phyloP scores from a whole-genome alignment of 2,797 vertebrate genomes.

The Lagorchestes hirsutus region DNA sequence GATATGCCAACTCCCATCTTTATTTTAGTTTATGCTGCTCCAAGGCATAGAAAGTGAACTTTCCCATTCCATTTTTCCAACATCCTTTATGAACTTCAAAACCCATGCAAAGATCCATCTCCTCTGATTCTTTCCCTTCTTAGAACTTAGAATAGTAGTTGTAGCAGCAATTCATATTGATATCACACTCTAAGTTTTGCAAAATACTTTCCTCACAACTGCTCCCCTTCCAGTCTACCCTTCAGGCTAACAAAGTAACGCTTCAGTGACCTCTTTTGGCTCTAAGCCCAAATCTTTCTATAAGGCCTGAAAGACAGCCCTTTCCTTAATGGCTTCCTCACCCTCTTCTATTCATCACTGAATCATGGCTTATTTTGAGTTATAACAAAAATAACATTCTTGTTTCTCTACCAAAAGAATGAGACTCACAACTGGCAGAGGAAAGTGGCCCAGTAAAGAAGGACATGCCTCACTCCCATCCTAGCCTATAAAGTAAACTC shows the following conservation, averaged over 20 bases:
- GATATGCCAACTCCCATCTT: background rate
- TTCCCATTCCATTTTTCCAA: background rate
- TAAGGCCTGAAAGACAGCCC: background rate
- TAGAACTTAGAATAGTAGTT: background rate
- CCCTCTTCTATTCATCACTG: background rate
- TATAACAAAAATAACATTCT: constrained; percentile 28
- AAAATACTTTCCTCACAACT: background rate
- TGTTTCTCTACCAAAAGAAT: background rate
- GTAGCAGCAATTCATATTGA: background rate
- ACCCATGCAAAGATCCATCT: background rate
- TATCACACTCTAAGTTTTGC: background rate
- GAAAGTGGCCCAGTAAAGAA: constrained; percentile 9
- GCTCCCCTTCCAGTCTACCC: background rate
- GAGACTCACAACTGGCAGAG: constrained; percentile 20
- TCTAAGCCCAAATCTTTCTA: background rate
- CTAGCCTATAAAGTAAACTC: constrained; percentile 40
- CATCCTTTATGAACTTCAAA: background rate
- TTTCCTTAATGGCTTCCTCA: background rate
- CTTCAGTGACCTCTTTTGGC: background rate
- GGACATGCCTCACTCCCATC: background rate
- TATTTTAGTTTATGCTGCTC: background rate
- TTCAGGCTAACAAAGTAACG: background rate
- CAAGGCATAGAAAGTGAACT: background rate
- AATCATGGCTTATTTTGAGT: constrained; percentile 10
- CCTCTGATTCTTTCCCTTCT: background rate